Evolutionary conservation across 2,888 invertebrate genomes (phyloP).

Genomic region (Thereva unica): DNA sequence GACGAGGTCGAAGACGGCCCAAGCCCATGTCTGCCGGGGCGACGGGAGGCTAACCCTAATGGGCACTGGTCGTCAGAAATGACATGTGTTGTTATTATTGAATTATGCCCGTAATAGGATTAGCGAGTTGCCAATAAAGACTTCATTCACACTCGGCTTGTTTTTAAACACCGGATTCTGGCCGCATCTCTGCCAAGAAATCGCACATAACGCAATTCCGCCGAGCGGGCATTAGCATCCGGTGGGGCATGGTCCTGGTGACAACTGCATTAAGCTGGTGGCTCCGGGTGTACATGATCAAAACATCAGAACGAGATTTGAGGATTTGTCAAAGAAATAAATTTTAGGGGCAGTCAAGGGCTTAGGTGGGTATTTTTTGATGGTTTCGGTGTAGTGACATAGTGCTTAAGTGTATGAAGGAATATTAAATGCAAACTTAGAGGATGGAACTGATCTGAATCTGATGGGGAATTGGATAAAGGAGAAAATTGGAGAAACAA

Average conservation of each 20-base stretch:
- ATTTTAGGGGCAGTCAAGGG: too few species aligned
- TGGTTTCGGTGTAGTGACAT: too few species aligned
- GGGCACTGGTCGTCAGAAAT: constrained; percentile 21
- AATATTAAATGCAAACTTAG: too few species aligned
- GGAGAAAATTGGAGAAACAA: too few species aligned
- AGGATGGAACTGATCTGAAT: too few species aligned
- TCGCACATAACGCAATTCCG: background rate
- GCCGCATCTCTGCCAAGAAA: constrained; percentile 17
- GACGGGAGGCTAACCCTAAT: background rate
- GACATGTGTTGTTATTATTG: constrained; percentile 57
- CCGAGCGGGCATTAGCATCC: too few species aligned
- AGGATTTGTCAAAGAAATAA: too few species aligned
- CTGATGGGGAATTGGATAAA: too few species aligned
- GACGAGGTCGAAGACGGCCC: constrained; percentile 6
- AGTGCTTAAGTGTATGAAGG: too few species aligned
- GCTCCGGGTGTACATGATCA: background rate
- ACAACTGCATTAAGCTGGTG: constrained; percentile 4
- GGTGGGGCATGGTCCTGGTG: background rate
- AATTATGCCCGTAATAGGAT: constrained; percentile 57
- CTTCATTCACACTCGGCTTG: constrained; percentile 39
- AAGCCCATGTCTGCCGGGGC: constrained; percentile 47
- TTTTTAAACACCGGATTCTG: constrained; percentile 38
- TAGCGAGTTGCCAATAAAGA: constrained; percentile 51
- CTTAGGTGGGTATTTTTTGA: too few species aligned
- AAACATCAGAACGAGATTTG: background rate